Base-by-base conservation (phyloP, 2,113 vertebrate species). In the Rattus rattus region DNA sequence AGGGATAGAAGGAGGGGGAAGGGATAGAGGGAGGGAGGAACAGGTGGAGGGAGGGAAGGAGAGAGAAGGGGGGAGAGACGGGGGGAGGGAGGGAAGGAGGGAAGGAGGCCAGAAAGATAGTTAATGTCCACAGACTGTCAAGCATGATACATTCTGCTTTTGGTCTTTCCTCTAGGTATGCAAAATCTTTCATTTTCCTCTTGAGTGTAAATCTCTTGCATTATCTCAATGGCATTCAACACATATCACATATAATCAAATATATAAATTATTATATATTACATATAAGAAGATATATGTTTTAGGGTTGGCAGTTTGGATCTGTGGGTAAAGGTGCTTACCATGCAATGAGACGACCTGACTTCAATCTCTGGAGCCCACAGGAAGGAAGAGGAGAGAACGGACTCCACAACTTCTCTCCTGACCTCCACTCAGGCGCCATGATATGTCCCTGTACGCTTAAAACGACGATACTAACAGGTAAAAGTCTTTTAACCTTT, bases 31-130 rank as follows among this genome's bases (percentile, higher is more conserved):
- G 43, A 43, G 43, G 43, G 43, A 43, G 43, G 43, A n/a, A n/a
- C n/a, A n/a, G n/a, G n/a, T n/a, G n/a, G 43, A 43, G 43, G 43
- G 43, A 43, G 43, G 43, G 43, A 43, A 3, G 43, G 43, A 1
- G 0, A 2, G 0, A 19, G 5, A 14, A 1, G 14, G 1, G 39
- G 1, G 13, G 1, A 11, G 13, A 7, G 14, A 22, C 5, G 2
- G 5, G 13, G 3, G 7, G 36, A 43, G 28, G 1, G 11, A n/a
- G 30, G 12, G 13, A 70, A 14, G 69, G 13, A 70, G 69, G 69
- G 33, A 36, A 6, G 17, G n/a, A 30, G 81, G 33, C 52, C 36
- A 72, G 24, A 75, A 90, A 65, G 47, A 22, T 86, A 76, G 89
- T 9, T 72, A 19, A 72, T 39, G 19, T 33, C 47, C 43, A 54